Base-by-base conservation (phyloP, 1,140 invertebrate genomes). In the Drosophila ficusphila region DNA sequence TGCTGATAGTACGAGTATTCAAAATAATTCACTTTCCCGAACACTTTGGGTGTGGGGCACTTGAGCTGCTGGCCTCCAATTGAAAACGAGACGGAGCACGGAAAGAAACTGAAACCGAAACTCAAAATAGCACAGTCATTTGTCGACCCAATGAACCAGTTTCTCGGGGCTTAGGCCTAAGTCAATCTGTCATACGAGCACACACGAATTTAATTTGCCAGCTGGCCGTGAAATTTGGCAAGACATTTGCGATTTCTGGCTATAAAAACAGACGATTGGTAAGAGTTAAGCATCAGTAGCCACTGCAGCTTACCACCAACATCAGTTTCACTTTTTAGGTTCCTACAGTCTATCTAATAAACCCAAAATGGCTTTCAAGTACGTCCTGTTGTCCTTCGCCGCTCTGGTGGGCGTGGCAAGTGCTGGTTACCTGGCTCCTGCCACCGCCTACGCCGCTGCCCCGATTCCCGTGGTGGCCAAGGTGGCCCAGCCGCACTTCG, bases 331-430 rank as follows among this genome's bases (percentile, higher is more conserved):
- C 46, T 53, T 8, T 21, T 25, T 16, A 31, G 9, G 31, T 33
- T 18, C n/a, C n/a, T 19, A 3, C 34, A 18, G 16, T 33, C 1
- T 6, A 9, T 41, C 27, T 23, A 16, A 12, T 0, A 18, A 54
- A 44, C n/a, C 42, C 18, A 19, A 1, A 41, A 91, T 91, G 93
- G 90, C 88, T 54, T 91, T 88, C 78, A 77, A 91, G 71, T 88
- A 92, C 71, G 71, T 93, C 65, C 74, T 91, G 11, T 88, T 93
- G 48, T 92, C 91, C 76, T 36, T 88, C 64, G 82, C 82, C 82
- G 90, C 91, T 54, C 48, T 92, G 42, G 71, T 93, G 58, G 90
- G 91, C 44, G 86, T 90, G 21, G 90, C 92, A 70, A 91, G 89
- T 16, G 92, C 92, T 48, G 93, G 93, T 16, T 64, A 47, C 46